A percentile compares a stretch with the other conserved stretches of the same genome.
Conservation (phyloP, 2,113 vertebrate species). For the Calidris pugnax region DNA sequence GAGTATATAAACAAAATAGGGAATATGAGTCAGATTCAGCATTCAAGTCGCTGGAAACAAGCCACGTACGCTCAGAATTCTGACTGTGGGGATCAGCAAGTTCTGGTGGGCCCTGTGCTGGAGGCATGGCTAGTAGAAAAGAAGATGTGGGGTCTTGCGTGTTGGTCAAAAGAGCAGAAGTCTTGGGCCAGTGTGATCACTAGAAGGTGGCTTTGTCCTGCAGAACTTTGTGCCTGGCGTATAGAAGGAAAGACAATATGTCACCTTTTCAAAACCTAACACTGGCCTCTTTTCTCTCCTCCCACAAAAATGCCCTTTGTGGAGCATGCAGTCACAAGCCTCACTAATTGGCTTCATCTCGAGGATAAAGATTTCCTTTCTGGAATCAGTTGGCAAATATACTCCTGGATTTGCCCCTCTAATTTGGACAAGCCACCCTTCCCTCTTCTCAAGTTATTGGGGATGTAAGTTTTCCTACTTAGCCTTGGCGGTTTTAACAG, state of each 20-base stretch:
- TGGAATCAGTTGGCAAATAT: background rate
- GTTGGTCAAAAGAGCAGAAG: background rate
- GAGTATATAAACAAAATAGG: slow-evolving; percentile 31
- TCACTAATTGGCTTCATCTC: background rate
- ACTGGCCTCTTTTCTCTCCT: background rate
- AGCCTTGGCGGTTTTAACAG: background rate
- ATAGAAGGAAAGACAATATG: background rate
- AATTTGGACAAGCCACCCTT: background rate
- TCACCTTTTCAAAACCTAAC: background rate
- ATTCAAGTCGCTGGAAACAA: background rate
- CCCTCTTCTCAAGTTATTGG: background rate
- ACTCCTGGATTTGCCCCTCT: background rate
- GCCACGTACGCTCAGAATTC: background rate
- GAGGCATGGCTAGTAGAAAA: background rate
- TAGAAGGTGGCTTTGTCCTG: background rate
- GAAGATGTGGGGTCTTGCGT: background rate
- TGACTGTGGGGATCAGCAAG: background rate
- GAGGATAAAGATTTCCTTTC: background rate
- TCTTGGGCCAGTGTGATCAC: background rate
- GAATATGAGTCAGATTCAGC: slow-evolving; percentile 48
- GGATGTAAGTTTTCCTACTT: background rate
- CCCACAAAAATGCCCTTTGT: slow-evolving; percentile 19
- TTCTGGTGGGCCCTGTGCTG: background rate
- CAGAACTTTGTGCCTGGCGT: background rate
- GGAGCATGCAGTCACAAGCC: background rate